These are phyloP conservation scores for Phaetusa simplex DNA, from an alignment of 2,113 vertebrate genomes.

Conservation along the genomic window DNA sequence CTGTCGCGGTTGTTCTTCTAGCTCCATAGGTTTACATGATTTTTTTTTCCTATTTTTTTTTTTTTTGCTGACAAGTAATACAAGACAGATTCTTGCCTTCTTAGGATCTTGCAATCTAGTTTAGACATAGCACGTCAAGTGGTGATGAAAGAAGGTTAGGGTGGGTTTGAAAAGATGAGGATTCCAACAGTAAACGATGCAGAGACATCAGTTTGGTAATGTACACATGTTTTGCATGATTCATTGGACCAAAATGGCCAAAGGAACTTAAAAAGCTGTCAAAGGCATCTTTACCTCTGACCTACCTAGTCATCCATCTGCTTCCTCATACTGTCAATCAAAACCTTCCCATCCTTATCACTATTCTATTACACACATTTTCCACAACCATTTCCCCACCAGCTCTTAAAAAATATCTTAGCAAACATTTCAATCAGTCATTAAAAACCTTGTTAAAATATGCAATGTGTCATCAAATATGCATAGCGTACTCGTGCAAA, in stretches of 20 bases:
- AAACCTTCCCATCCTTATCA: slow-evolving; percentile 53
- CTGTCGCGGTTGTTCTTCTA: slow-evolving; percentile 67
- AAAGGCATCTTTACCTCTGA: slow-evolving; percentile 71
- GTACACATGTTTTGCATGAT: slow-evolving; percentile 70
- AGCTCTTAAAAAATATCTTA: slow-evolving; percentile 65
- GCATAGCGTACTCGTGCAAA: slow-evolving; percentile 60
- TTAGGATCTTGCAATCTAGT: slow-evolving; percentile 70
- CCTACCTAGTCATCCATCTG: slow-evolving; percentile 71
- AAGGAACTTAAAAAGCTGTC: slow-evolving; percentile 71
- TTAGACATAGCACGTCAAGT: slow-evolving; percentile 69
- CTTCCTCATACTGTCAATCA: slow-evolving; percentile 68
- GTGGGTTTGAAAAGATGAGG: slow-evolving; percentile 65
- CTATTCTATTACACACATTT: slow-evolving; percentile 66
- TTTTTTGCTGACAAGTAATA: slow-evolving; percentile 51
- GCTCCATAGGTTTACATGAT: slow-evolving; percentile 54
- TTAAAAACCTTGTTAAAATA: slow-evolving; percentile 72
- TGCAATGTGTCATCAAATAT: slow-evolving; percentile 72
- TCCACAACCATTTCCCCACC: slow-evolving; percentile 60
- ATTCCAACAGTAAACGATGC: slow-evolving; percentile 68
- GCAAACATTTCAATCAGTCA: slow-evolving; percentile 71
- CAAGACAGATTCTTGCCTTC: slow-evolving; percentile 70
- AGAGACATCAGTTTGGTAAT: slow-evolving; percentile 66
- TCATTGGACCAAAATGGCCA: slow-evolving; percentile 72
- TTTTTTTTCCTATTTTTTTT: neutral
- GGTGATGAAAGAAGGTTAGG: slow-evolving; percentile 71